A percentile compares a stretch with the other conserved stretches of the same genome.
These are phyloP conservation scores for Amphipyra berbera DNA, from an alignment of 2,888 invertebrate species.

Conservation along the genomic window DNA sequence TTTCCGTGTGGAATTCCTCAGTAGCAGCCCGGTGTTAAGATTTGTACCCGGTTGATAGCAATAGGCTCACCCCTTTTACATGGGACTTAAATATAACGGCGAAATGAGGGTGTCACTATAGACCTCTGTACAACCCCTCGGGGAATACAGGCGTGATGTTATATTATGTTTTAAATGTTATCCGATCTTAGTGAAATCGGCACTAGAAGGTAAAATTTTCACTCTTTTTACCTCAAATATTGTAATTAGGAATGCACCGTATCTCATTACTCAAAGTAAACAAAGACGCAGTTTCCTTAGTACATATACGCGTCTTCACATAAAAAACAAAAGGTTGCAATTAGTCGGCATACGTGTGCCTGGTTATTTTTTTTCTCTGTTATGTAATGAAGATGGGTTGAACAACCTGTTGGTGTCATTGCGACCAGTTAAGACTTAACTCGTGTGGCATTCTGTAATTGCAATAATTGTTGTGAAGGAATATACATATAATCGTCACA, in stretches of 20 bases:
- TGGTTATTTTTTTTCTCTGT: constrained; percentile 25
- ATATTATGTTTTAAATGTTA: too few relatives aligned
- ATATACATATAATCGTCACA: too few relatives aligned
- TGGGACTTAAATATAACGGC: too few relatives aligned
- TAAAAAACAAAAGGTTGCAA: constrained; percentile 7
- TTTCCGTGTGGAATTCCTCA: too few relatives aligned
- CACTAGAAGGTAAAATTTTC: background rate
- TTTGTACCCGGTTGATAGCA: too few relatives aligned
- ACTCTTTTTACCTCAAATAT: background rate
- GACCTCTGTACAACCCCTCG: too few relatives aligned
- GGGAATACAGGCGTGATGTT: too few relatives aligned
- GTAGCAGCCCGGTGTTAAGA: too few relatives aligned
- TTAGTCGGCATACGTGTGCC: constrained; percentile 4
- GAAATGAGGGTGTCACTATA: too few relatives aligned
- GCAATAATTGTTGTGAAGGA: too few relatives aligned
- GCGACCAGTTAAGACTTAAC: constrained; percentile 5
- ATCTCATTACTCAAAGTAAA: constrained; percentile 1
- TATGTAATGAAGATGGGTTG: constrained; percentile 22
- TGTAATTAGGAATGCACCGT: background rate
- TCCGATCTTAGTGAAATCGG: too few relatives aligned
- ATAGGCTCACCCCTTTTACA: too few relatives aligned
- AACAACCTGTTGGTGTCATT: constrained; percentile 17
- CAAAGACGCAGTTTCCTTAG: constrained; percentile 6
- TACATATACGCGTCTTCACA: constrained; percentile 6
- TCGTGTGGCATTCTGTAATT: constrained; percentile 16